Evolutionary conservation across 2,113 vertebrate genomes (phyloP).

Genomic region (Pedionomus torquatus): DNA sequence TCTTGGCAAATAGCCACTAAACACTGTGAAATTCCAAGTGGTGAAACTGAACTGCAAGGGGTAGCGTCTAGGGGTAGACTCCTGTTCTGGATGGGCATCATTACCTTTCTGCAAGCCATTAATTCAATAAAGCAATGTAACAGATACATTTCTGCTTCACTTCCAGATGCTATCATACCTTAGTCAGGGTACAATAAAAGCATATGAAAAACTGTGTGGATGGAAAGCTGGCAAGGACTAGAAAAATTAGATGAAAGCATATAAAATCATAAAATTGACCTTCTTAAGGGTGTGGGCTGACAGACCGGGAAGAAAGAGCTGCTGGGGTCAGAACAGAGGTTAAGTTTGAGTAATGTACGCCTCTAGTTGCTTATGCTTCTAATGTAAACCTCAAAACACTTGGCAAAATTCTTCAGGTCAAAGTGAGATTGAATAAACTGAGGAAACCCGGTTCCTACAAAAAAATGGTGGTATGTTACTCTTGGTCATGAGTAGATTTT

Average conservation of each 20-base stretch:
- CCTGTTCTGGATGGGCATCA: neutral
- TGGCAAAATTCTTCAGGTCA: neutral
- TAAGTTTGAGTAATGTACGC: neutral
- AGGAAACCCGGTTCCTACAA: neutral
- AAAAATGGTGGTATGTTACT: neutral
- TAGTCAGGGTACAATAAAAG: too few relatives aligned
- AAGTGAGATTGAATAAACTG: neutral
- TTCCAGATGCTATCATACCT: conserved; percentile 47
- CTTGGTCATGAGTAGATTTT: neutral
- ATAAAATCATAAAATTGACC: neutral
- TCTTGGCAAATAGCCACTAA: neutral
- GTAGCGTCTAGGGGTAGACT: neutral
- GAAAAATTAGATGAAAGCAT: neutral
- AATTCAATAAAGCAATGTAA: conserved; percentile 30
- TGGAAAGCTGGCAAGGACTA: neutral
- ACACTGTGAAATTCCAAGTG: neutral
- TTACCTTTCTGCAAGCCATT: conserved; percentile 4
- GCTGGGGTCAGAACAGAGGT: neutral
- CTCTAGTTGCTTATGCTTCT: neutral
- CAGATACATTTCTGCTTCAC: conserved; percentile 1
- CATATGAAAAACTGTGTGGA: neutral
- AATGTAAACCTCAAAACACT: neutral
- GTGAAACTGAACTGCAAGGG: conserved; percentile 18
- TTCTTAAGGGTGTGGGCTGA: neutral
- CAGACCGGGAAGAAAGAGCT: neutral